Evolutionary conservation across 1,140 invertebrate species (phyloP), one percentile per base, ranked within the genome.

Genomic region (Cherax quadricarinatus): DNA sequence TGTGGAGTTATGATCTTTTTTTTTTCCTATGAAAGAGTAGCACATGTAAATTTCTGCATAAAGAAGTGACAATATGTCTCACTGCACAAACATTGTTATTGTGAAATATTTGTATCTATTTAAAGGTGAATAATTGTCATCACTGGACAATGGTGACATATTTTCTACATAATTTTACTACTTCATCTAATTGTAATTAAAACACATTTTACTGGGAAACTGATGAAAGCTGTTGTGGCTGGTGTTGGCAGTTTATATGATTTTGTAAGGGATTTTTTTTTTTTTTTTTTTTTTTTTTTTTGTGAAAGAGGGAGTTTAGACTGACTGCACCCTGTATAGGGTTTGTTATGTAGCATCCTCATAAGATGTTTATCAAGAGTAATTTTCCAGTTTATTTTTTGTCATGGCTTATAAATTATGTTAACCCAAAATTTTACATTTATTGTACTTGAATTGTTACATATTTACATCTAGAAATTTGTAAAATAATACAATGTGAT

Each of bases 161-260:
- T 91, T 91, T 91, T 91, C 90, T 91, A 91, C 90, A 91, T 91
- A 91, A 91, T 91, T 91, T 91, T 91, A 91, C 90, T 91, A 91
- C 90, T 91, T 91, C 90, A 91, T 91, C 90, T 91, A 91, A 79
- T 91, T 91, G 90, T 91, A 91, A 91, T 91, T 91, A 91, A 91
- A 89, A 89, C 81, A 91, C 84, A 86, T 87, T 41, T 80, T 91
- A 91, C 84, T 86, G 75, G 78, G 49, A 91, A 86, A 86, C 81
- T 89, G 88, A 53, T 75, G 81, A 51, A 80, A 89, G 88, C 49
- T 89, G 88, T 83, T 60, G 30, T 89, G 57, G 60, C 57, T 87
- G 85, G n/a, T 78, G 73, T 73, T 87, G 85, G 49, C 70, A 78
- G 85, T 87, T 86, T 87, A 73, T 51, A 57, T 87, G 70, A 87